phyloP scores from a whole-genome alignment of 2,797 vertebrate species.

The Neosilurus mollespiculum region DNA sequence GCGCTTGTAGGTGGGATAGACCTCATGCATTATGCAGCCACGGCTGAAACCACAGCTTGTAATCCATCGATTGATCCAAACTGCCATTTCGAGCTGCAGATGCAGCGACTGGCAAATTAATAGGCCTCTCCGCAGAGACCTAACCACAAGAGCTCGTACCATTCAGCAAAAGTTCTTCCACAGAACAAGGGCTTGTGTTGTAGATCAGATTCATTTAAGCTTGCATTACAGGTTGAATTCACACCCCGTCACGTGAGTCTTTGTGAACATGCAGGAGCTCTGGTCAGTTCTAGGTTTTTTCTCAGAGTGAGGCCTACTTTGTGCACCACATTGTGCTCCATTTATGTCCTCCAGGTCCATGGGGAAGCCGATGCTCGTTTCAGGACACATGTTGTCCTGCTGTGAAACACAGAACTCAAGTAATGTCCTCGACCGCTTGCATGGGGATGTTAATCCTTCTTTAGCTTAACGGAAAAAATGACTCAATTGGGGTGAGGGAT shows the following conservation, averaged over 20 bases:
- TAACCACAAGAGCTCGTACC: slow-evolving; percentile 4
- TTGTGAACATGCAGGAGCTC: slow-evolving; percentile 7
- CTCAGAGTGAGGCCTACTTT: neutral
- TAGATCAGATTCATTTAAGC: neutral
- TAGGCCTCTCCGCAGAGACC: slow-evolving; percentile 54
- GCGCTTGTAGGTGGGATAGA: slow-evolving; percentile 59
- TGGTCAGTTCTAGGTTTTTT: slow-evolving; percentile 8
- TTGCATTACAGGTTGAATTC: neutral
- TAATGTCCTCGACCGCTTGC: slow-evolving; percentile 20
- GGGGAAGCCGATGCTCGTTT: slow-evolving; percentile 14
- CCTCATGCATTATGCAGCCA: slow-evolving; percentile 73
- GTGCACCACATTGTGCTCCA: neutral
- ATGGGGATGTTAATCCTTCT: slow-evolving; percentile 13
- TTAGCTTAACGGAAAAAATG: neutral
- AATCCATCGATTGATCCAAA: slow-evolving; percentile 67
- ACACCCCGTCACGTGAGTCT: neutral
- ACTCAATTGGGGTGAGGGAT: neutral
- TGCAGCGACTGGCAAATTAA: slow-evolving; percentile 66
- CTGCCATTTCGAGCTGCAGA: slow-evolving; percentile 57
- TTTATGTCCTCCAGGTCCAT: neutral
- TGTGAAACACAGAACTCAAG: slow-evolving; percentile 24
- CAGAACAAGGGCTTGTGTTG: neutral
- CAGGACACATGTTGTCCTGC: slow-evolving; percentile 30
- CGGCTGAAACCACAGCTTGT: slow-evolving; percentile 63
- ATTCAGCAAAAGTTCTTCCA: neutral